Conservation (phyloP, 2,888 invertebrate genomes). For the Microchrysa polita region DNA sequence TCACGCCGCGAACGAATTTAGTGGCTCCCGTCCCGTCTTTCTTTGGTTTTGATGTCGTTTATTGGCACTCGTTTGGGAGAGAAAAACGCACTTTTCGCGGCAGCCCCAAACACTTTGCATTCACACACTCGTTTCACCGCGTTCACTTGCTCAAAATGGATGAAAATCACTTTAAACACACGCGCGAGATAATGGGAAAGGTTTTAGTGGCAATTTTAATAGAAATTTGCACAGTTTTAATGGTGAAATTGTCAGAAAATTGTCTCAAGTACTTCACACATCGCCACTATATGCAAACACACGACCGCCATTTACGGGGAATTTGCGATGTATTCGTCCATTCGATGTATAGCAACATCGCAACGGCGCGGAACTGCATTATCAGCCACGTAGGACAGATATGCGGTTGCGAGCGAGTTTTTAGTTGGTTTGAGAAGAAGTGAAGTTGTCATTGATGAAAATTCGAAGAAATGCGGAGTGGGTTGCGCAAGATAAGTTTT, state of each 20-base stretch:
- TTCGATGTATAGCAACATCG: not conserved
- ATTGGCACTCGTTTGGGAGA: not conserved
- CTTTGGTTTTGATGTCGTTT: conserved; percentile 13
- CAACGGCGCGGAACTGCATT: conserved; percentile 15
- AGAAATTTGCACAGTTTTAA: conserved; percentile 20
- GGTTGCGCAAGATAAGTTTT: too few relatives aligned
- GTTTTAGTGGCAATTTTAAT: not conserved
- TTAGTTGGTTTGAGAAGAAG: not conserved
- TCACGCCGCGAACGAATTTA: not conserved
- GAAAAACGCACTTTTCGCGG: conserved; percentile 36
- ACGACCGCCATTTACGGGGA: conserved; percentile 52
- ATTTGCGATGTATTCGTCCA: not conserved
- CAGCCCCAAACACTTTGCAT: conserved; percentile 40
- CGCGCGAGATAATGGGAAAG: not conserved
- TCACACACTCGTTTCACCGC: not conserved
- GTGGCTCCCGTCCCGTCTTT: not conserved
- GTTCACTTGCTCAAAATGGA: not conserved
- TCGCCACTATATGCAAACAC: conserved; percentile 40
- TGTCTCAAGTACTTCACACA: conserved; percentile 22
- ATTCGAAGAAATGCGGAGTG: too few relatives aligned
- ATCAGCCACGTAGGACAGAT: conserved; percentile 17
- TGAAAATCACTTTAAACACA: not conserved
- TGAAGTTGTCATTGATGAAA: too few relatives aligned
- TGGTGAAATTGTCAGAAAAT: conserved; percentile 31
- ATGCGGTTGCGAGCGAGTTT: not conserved